Base-by-base conservation (phyloP, 1,140 invertebrate species). In the Dendroctonus valens region DNA sequence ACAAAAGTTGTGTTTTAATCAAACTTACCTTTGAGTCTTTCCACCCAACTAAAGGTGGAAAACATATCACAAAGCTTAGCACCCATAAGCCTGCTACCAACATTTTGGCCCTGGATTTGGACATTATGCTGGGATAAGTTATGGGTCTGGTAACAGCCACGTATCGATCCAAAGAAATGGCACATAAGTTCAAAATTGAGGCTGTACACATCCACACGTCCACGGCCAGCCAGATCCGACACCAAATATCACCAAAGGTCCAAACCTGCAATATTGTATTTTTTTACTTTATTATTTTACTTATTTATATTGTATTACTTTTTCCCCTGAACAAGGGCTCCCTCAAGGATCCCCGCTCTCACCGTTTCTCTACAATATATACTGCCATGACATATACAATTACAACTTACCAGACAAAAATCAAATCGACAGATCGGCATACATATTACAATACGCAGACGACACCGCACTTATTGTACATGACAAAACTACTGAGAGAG, bases 181-280 rank as follows among this genome's bases (percentile, higher is more conserved):
- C 91, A 76, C 91, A 93, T 39, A 97, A 85, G 80, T 96, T 97
- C 58, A 97, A 82, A 72, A 97, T 98, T 70, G 93, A 96, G 0
- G 96, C 94, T 0, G 96, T 98, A 79, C 95, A 92, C 89, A 98
- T 91, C 91, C 95, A 94, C 2, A 98, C 96, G 79, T 98, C 96
- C 15, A 96, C 87, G 0, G 94, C 94, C 64, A 96, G 80, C 93
- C 93, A 97, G 67, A 94, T 87, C 51, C 91, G 91, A 78, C 94
- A 97, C 92, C 93, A 95, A 15, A 93, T 81, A 78, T 92, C 88
- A 44, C 93, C 93, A 75, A 94, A 96, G 72, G 96, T 91, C 94
- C 94, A 97, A 74, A 93, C 86, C 86, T 94, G 81, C 7, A 86
- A 84, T 26, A 26, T 26, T n/a, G n/a, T n/a, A n/a, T n/a, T n/a